Base-by-base conservation (phyloP, 2,113 vertebrate genomes). In the Galeopterus variegatus region DNA sequence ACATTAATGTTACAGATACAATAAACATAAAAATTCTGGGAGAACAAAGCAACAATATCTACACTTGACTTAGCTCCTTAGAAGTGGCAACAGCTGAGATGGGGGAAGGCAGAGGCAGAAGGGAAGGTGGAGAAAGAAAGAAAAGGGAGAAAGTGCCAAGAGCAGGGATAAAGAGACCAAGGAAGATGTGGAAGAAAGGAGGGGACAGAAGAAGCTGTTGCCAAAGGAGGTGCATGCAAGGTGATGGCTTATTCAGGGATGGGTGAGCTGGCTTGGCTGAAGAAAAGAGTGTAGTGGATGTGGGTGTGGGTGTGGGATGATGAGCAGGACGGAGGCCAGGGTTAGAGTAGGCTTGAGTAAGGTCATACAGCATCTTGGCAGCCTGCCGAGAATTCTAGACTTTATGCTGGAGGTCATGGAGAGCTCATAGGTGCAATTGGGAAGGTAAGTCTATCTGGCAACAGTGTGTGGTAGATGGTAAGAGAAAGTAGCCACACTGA, bases 321-420 rank as follows among this genome's bases (percentile, higher is more conserved):
- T 41, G 41, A 52, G 1, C 21, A 11, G 33, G 12, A 14, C 0
- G 36, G 65, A 45, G 2, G 2, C n/a, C 82, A 33, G 8, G 3
- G 0, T 67, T 60, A 62, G n/a, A 17, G 10, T 5, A 48, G 28
- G 1, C 64, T 81, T 88, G 33, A 24, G 21, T 28, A n/a, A 48
- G 52, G 23, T 52, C 26, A 64, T 1, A 10, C 4, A 2, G 5
- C 31, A 28, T 11, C 26, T 9, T 48, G 1, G 4, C 64, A 17
- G 33, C 21, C n/a, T 21, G 18, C 54, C 60, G 36, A 77, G 36
- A 24, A 18, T 23, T 15, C 26, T 33, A 21, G 52, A 8, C 60
- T 75, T 90, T n/a, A 36, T 54, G 17, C 23, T 76, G 54, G 58
- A 82, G 41, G 36, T 6, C 82, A 31, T 5, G 5, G 36, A 36